Conservation (phyloP, 2,888 invertebrate genomes). For the Drosophila anomelani region DNA sequence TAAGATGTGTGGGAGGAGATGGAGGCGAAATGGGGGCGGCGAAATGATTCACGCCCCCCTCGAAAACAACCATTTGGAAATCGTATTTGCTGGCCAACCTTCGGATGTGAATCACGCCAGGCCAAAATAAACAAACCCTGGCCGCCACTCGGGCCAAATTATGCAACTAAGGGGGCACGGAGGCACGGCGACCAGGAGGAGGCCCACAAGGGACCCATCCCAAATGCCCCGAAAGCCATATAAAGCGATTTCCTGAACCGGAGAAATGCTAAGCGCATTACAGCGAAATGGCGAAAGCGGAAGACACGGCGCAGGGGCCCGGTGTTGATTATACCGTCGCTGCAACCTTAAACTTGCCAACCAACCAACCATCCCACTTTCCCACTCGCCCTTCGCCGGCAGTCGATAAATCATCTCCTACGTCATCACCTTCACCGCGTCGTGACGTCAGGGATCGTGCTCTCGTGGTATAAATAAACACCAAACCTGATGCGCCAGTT, state of each 20-base stretch:
- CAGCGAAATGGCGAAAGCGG: conserved; percentile 25
- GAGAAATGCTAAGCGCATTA: conserved; percentile 64
- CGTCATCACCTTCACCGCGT: conserved; percentile 23
- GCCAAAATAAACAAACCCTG: conserved; percentile 30
- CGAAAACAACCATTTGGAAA: conserved; percentile 35
- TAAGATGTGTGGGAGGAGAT: conserved; percentile 10
- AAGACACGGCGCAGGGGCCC: neutral
- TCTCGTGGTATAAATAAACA: conserved; percentile 18
- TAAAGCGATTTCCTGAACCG: conserved; percentile 67
- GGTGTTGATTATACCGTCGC: conserved; percentile 12
- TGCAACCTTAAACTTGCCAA: conserved; percentile 51
- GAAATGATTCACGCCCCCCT: conserved; percentile 48
- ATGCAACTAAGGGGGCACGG: conserved; percentile 54
- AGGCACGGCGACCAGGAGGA: conserved; percentile 4
- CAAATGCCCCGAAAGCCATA: conserved; percentile 60
- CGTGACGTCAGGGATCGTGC: conserved; percentile 45
- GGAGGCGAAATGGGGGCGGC: conserved; percentile 21
- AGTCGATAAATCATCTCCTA: conserved; percentile 36
- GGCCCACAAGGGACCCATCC: conserved; percentile 12
- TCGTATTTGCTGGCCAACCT: conserved; percentile 25
- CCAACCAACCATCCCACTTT: neutral
- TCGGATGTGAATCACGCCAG: conserved; percentile 42
- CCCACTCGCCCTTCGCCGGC: conserved; percentile 23
- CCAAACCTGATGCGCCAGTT: conserved; percentile 47
- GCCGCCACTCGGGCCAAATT: conserved; percentile 45